phyloP scores from a whole-genome alignment of 2,113 vertebrate species.

The Rallus limicola region DNA sequence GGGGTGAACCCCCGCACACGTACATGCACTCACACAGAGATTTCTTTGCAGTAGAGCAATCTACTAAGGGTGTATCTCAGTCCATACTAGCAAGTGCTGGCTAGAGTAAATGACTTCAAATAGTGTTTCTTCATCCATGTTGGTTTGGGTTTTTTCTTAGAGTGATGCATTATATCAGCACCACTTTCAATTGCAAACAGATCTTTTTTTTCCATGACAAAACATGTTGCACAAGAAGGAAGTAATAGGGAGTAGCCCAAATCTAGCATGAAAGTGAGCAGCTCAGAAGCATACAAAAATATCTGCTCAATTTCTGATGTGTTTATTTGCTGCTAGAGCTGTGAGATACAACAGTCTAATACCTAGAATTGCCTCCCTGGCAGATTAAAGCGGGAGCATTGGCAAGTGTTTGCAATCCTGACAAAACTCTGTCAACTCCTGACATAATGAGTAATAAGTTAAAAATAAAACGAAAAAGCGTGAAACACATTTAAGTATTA shows the following conservation, averaged over 20 bases:
- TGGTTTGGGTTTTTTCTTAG: neutral
- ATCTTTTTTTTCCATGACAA: neutral
- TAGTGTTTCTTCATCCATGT: neutral
- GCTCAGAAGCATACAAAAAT: neutral
- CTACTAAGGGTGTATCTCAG: neutral
- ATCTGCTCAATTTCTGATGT: neutral
- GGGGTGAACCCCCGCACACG: neutral
- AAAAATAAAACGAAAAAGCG: neutral
- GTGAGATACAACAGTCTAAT: neutral
- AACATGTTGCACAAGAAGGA: neutral
- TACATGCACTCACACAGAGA: neutral
- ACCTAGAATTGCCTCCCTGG: neutral
- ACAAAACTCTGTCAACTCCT: neutral
- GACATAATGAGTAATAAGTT: neutral
- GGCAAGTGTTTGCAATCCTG: neutral
- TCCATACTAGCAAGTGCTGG: neutral
- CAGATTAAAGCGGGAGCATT: neutral
- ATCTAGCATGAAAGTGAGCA: neutral
- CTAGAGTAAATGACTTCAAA: neutral
- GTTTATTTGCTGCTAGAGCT: slow-evolving; percentile 12
- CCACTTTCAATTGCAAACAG: neutral
- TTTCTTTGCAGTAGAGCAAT: neutral
- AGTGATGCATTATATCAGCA: neutral
- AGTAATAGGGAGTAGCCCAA: neutral
- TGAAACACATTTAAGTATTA: neutral